phyloP scores from a whole-genome alignment of 92 coral and sea anemone genomes.

The Pocillopora meandrina region DNA sequence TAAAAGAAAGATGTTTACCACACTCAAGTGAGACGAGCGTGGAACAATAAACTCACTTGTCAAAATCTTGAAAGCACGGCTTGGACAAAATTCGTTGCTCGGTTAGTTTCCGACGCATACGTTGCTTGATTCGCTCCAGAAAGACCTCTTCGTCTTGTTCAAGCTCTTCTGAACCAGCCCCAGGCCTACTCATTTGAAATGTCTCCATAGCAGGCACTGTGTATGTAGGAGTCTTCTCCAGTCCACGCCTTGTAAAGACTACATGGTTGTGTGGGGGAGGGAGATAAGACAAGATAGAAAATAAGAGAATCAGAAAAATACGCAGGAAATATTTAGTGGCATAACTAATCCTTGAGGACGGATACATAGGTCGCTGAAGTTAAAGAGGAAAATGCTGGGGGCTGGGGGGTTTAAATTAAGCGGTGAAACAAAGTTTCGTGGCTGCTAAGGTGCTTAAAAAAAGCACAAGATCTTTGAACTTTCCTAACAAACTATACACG shows the following conservation, averaged over 20 bases:
- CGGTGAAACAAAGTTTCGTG: neutral
- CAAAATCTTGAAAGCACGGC: slow-evolving; percentile 96
- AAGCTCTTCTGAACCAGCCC: slow-evolving; percentile 66
- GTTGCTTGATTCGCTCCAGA: slow-evolving; percentile 75
- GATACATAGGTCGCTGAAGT: too few relatives aligned
- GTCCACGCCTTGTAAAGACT: slow-evolving; percentile 95
- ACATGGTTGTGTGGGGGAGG: neutral
- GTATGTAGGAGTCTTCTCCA: slow-evolving; percentile 86
- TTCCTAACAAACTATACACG: neutral
- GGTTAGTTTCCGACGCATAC: slow-evolving; percentile 84
- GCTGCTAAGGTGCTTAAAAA: neutral
- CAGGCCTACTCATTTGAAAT: slow-evolving; percentile 90
- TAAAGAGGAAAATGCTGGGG: too few relatives aligned
- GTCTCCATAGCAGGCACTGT: slow-evolving; percentile 86
- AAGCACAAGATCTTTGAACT: neutral
- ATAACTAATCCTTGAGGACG: too few relatives aligned
- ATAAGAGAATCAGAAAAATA: neutral
- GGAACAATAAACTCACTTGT: slow-evolving; percentile 66
- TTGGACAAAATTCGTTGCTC: slow-evolving; percentile 90
- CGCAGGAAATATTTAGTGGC: neutral
- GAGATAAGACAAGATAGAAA: neutral
- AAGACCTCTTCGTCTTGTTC: slow-evolving; percentile 57
- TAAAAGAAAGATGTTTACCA: too few relatives aligned
- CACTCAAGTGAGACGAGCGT: too few relatives aligned
- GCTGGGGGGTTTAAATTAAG: neutral